Base-by-base conservation (phyloP, 2,888 invertebrate genomes). In the Catocala fraxini region DNA sequence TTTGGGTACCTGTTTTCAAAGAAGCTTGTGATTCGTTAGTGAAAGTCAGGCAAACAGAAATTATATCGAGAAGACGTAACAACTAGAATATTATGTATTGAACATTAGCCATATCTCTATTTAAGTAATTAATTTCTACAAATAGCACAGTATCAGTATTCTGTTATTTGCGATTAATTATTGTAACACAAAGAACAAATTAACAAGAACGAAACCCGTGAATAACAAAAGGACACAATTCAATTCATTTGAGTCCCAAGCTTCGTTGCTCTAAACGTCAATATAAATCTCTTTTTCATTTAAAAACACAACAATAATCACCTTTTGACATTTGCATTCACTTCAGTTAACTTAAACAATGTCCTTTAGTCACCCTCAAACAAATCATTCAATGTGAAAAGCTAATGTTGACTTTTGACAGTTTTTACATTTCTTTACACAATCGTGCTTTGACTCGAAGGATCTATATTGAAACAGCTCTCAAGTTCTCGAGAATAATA, bases 341-440 rank as follows among this genome's bases (percentile, higher is more conserved):
- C 77, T 77, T 75, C 63, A 64, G 61, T 67, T 73, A 65, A 49
- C 41, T 62, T 61, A 35, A 72, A 74, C 51, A 64, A 59, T 69
- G 64, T 68, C 64, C 62, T 60, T 63, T 59, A 66, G 55, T 60
- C 56, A 58, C 73, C 72, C 68, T 74, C 71, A 73, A 79, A 84
- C 86, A 86, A 87, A 89, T 88, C 85, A 84, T 69, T 81, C 72
- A 66, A 68, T 67, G 66, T 61, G 71, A 77, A 82, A 77, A 76
- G 73, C 77, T 65, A 73, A 81, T 77, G 68, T 72, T 73, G 66
- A 70, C 56, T 71, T 70, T 63, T 63, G 59, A 59, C 58, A 71
- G 74, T 76, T 79, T 80, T 80, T 79, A 80, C 71, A 71, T 80
- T 84, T 81, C 80, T 73, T 76, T 73, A 78, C 85, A 81, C 70